Evolutionary conservation across 1,140 invertebrate species (phyloP).

Genomic region (Solenopsis fugax): DNA sequence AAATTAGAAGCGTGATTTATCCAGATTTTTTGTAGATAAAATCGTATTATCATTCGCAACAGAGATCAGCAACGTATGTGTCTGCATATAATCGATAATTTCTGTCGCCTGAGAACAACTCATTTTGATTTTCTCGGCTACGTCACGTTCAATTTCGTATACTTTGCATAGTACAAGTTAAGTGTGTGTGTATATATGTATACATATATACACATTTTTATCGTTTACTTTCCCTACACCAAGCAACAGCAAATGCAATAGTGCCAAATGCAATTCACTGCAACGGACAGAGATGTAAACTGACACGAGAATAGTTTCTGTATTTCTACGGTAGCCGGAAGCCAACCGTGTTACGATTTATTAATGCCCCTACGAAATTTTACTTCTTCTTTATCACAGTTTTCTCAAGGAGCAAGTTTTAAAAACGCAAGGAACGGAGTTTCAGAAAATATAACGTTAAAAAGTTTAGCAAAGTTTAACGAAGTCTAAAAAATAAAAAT

Average conservation of each 20-base stretch:
- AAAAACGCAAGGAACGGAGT: background rate
- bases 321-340: constrained; percentile 16
- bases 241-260: background rate
- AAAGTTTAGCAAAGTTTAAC: background rate
- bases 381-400: background rate
- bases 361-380: constrained; percentile 1
- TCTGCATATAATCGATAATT: constrained; percentile 14
- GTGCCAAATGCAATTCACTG: constrained; percentile 25
- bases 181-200: too few relatives aligned
- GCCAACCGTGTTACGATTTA: constrained; percentile 9
- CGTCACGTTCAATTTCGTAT: constrained; percentile 12
- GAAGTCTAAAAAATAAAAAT: background rate
- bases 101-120: background rate
- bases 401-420: background rate
- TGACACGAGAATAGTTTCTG: constrained; percentile 33
- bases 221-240: constrained; percentile 7
- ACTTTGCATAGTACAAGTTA: constrained; percentile 3
- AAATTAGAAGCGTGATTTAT: background rate
- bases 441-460: background rate
- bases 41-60: background rate
- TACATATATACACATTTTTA: constrained; percentile 20
- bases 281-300: constrained; percentile 23
- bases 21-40: background rate
- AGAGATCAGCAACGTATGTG: background rate
- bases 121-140: constrained; percentile 14